These are phyloP conservation scores for Resseliella maxima DNA, from an alignment of 2,888 invertebrate genomes.

Conservation along the genomic window DNA sequence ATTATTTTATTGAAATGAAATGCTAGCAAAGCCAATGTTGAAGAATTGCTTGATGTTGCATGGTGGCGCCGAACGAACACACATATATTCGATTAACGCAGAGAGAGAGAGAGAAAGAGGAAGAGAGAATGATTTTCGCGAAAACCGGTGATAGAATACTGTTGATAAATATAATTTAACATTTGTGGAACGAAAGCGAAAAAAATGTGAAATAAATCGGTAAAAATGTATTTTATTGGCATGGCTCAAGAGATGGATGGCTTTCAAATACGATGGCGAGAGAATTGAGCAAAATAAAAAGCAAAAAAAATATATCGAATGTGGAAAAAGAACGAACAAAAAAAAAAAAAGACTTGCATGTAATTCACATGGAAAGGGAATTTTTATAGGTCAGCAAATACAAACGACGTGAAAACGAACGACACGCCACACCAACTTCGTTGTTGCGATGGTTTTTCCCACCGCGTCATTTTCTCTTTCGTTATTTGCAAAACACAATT, in stretches of 20 bases:
- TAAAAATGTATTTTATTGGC: conserved; percentile 32
- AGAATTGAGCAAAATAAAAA: not conserved
- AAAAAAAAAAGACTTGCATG: not conserved
- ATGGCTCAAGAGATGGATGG: conserved; percentile 18
- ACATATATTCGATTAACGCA: too few species aligned
- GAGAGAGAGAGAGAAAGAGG: too few species aligned
- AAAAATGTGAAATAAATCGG: not conserved
- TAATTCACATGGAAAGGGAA: conserved; percentile 9
- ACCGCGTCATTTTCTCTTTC: not conserved
- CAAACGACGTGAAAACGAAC: not conserved
- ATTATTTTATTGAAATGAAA: conserved; percentile 6
- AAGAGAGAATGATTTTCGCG: too few species aligned
- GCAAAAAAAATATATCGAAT: not conserved
- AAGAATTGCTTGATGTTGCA: not conserved
- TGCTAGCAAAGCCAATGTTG: not conserved
- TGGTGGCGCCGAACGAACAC: not conserved
- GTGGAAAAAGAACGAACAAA: not conserved
- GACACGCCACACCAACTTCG: not conserved
- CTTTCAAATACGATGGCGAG: conserved; percentile 7
- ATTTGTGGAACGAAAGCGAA: not conserved
- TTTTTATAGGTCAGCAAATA: conserved; percentile 39
- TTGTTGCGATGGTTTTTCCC: not conserved
- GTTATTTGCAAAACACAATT: conserved; percentile 2
- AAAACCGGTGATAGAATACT: conserved; percentile 24
- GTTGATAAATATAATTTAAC: conserved; percentile 29